Conservation (phyloP, 1,140 invertebrate species). For the Drosophila santomea region DNA sequence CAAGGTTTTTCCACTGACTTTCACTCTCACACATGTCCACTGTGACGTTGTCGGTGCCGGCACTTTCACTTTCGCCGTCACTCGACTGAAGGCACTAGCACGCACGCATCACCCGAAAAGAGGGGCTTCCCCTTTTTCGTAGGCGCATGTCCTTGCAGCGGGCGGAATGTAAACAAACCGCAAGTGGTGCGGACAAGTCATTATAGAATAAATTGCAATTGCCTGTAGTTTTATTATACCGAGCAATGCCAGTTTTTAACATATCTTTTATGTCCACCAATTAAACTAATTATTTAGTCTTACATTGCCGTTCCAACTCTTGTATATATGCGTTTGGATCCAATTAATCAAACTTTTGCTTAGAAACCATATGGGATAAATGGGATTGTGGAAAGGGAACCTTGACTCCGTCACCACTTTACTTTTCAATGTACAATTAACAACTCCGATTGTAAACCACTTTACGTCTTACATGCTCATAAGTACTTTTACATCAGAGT, state of each 20-base stretch:
- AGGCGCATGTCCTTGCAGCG: conserved; percentile 70
- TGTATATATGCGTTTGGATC: too few relatives aligned
- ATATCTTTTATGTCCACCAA: too few relatives aligned
- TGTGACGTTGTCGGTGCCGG: conserved; percentile 66
- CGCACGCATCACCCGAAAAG: conserved; percentile 31
- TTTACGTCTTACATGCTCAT: too few relatives aligned
- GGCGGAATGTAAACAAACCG: conserved; percentile 68
- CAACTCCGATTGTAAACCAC: too few relatives aligned
- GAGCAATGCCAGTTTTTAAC: neutral
- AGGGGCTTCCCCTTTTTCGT: conserved; percentile 14
- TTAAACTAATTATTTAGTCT: too few relatives aligned
- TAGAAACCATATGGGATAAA: too few relatives aligned
- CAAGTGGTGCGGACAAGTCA: conserved; percentile 11
- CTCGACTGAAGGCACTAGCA: conserved; percentile 40
- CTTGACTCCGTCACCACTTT: too few relatives aligned
- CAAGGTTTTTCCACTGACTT: conserved; percentile 83
- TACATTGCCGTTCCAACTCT: too few relatives aligned
- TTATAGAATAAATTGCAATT: conserved; percentile 2
- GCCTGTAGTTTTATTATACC: neutral
- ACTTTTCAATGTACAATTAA: too few relatives aligned
- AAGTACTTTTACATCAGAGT: too few relatives aligned
- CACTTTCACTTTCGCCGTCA: conserved; percentile 73
- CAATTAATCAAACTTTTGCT: too few relatives aligned
- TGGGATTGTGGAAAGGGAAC: too few relatives aligned
- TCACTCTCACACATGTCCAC: conserved; percentile 78